Base-by-base conservation (phyloP, 2,113 vertebrate species). In the Panthera uncia region DNA sequence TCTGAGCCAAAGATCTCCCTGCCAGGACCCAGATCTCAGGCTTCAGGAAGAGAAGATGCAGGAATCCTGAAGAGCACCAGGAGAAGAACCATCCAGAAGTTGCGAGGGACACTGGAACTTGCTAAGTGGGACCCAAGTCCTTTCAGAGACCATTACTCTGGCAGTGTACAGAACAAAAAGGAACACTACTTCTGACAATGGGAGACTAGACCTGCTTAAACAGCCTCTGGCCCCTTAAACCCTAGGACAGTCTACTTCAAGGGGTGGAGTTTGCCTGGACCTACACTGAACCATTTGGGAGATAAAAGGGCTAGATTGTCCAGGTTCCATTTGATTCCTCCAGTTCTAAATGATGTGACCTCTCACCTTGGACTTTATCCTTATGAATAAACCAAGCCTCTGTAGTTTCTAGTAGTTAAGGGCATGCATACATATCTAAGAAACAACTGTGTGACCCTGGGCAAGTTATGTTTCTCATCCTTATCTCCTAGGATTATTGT, bases 31-130 rank as follows among this genome's bases (percentile, higher is more conserved):
- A 78, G n/a, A 89, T 89, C 52, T 88, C 52, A 61, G 71, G 55
- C 5, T 61, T 85, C 13, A 78, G 91, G 23, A 93, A 29, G 93
- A 80, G 36, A 93, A 87, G 45, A 79, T 41, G 65, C 96, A 89
- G 63, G n/a, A 91, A 27, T 25, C 12, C 18, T 63, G 61, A 91
- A 83, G 21, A 50, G 63, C 3, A 71, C 10, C 33, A 69, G 23
- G 45, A 82, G 7, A 13, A 69, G 52, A 71, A 55, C 7, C 27
- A 9, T 91, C 33, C 25, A 45, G 57, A 96, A 61, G 48, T 3
- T 38, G 21, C 90, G 74, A 87, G 38, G 65, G 36, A 71, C 48
- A 25, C 11, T 29, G 55, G 66, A 63, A 84, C 31, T 85, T 27
- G 18, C 38, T 73, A n/a, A 88, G 86, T 27, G 3, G 29, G 41